phyloP scores from a whole-genome alignment of 2,888 invertebrate species.

The Acleris laterana region DNA sequence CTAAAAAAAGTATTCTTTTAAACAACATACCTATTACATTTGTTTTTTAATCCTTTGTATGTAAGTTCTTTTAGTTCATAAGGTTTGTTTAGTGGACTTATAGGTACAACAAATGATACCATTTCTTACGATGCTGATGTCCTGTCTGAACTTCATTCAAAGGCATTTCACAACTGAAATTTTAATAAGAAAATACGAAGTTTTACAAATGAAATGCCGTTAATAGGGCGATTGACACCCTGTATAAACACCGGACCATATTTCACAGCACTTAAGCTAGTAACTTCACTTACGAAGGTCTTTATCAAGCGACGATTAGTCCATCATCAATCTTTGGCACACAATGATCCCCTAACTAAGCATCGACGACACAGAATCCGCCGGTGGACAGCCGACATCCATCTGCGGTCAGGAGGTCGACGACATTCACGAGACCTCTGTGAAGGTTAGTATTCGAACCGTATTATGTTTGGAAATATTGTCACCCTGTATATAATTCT shows the following conservation, averaged over 20 bases:
- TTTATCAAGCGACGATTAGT: constrained; percentile 62
- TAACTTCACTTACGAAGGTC: constrained; percentile 40
- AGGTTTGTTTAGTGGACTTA: too few species aligned
- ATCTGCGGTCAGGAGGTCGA: constrained; percentile 54
- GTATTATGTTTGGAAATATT: neutral
- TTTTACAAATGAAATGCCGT: too few species aligned
- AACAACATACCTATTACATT: too few species aligned
- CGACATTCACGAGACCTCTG: constrained; percentile 42
- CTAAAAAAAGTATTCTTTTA: too few species aligned
- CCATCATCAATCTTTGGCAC: constrained; percentile 69
- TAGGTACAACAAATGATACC: too few species aligned
- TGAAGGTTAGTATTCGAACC: neutral
- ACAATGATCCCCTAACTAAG: constrained; percentile 75
- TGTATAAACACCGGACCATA: neutral
- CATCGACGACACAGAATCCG: constrained; percentile 61
- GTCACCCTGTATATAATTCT: too few species aligned
- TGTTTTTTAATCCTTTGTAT: too few species aligned
- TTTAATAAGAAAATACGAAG: too few species aligned
- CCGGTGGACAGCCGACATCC: constrained; percentile 52
- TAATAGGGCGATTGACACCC: neutral
- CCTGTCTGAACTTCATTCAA: too few species aligned
- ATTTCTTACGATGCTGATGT: too few species aligned
- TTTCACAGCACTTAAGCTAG: constrained; percentile 24
- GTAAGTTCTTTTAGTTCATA: too few species aligned
- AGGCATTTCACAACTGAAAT: too few species aligned